These are phyloP conservation scores for Elymnias hypermnestra DNA, from an alignment of 1,140 invertebrate species.

Conservation along the genomic window DNA sequence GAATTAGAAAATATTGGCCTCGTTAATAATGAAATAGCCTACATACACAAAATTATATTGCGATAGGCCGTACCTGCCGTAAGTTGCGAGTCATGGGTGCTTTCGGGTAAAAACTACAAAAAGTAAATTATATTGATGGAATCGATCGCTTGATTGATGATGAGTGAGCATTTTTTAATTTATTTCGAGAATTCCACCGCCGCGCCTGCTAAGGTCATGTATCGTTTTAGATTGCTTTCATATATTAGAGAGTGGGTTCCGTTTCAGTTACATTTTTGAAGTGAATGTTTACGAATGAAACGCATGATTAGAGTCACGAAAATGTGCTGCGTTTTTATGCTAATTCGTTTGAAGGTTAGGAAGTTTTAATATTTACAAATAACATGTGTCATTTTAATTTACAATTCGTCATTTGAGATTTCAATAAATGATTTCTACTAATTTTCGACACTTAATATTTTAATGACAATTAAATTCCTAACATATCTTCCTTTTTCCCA, in stretches of 20 bases:
- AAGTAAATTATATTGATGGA: slow-evolving; percentile 75
- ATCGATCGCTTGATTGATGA: slow-evolving; percentile 73
- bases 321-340: too few species aligned
- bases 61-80: slow-evolving; percentile 47
- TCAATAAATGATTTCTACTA: too few species aligned
- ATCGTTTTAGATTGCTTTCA: slow-evolving; percentile 10
- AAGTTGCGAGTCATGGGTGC: slow-evolving; percentile 65
- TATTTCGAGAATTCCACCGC: slow-evolving; percentile 67
- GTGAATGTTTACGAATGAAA: too few species aligned
- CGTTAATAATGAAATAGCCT: slow-evolving; percentile 28
- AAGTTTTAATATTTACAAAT: too few species aligned
- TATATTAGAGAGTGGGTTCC: slow-evolving; percentile 12
- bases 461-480: too few species aligned
- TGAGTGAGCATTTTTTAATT: slow-evolving; percentile 74
- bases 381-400: too few species aligned
- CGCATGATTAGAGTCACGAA: too few species aligned
- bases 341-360: too few species aligned
- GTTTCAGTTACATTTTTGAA: slow-evolving; percentile 1
- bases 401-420: too few species aligned
- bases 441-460: too few species aligned
- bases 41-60: slow-evolving; percentile 21
- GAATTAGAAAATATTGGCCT: slow-evolving; percentile 16
- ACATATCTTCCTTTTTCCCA: too few species aligned
- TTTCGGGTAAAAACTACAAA: slow-evolving; percentile 72
- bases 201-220: slow-evolving; percentile 41